Conservation (phyloP, 2,888 invertebrate genomes). For the Brachynemurus nebulosus region DNA sequence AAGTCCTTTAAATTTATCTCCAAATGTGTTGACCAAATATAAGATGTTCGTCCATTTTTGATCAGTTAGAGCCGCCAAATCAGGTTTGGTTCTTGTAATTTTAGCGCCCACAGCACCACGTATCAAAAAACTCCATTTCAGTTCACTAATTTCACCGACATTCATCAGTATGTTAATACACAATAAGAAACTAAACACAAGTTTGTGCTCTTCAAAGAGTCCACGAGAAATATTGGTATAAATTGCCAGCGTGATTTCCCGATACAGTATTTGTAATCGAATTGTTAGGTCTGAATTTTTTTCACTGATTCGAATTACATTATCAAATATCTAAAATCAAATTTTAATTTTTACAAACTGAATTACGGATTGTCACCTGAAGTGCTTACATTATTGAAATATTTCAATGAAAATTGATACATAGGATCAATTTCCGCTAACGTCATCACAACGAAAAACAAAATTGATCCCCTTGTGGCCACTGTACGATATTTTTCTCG, state of each 20-base stretch:
- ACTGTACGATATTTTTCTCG: constrained; percentile 76
- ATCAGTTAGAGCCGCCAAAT: constrained; percentile 43
- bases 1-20: constrained; percentile 37
- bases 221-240: constrained; percentile 83
- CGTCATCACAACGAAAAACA: constrained; percentile 83
- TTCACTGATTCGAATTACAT: constrained; percentile 64
- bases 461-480: constrained; percentile 74
- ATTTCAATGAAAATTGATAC: constrained; percentile 90
- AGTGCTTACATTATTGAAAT: constrained; percentile 55
- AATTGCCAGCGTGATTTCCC: constrained; percentile 66
- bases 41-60: constrained; percentile 54
- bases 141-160: constrained; percentile 37
- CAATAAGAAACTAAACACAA: constrained; percentile 75
- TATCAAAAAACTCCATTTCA: constrained; percentile 66
- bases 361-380: constrained; percentile 9
- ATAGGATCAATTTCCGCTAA: constrained; percentile 85
- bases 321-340: constrained; percentile 55
- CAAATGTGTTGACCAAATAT: constrained; percentile 45
- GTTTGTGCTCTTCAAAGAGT: constrained; percentile 79
- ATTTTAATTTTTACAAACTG: not conserved
- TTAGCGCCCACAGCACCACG: constrained; percentile 52
- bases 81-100: constrained; percentile 44
- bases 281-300: constrained; percentile 47
- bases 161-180: constrained; percentile 33
- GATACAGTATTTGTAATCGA: constrained; percentile 53